Conservation (phyloP, 2,113 vertebrate species). For the Galemys pyrenaicus region DNA sequence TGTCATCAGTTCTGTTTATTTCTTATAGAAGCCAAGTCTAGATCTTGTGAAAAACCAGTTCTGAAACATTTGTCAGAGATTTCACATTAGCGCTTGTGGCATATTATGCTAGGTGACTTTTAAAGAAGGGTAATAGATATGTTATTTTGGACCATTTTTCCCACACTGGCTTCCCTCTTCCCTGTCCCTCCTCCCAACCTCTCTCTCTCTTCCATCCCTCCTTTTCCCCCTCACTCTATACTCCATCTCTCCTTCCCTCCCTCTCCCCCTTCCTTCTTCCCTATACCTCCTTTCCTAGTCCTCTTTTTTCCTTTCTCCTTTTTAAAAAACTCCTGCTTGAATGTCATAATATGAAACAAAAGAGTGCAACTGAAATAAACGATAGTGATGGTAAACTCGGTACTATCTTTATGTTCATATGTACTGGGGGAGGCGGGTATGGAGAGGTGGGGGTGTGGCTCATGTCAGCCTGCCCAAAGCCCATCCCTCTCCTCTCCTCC, state of each 20-base stretch:
- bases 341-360: conserved; percentile 6
- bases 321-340: not conserved
- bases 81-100: not conserved
- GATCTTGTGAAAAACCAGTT: conserved; percentile 1
- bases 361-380: not conserved
- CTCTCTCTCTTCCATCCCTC: too few relatives aligned
- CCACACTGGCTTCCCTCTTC: not conserved
- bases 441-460: too few relatives aligned
- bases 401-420: not conserved
- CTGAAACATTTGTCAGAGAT: not conserved
- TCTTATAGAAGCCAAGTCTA: not conserved
- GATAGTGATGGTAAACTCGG: not conserved
- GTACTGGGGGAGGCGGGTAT: too few relatives aligned
- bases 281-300: too few relatives aligned
- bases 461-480: not conserved
- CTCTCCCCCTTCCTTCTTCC: too few relatives aligned
- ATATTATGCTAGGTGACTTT: not conserved
- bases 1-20: not conserved
- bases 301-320: not conserved
- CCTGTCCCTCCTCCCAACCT: too few relatives aligned
- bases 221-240: too few relatives aligned
- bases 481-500: not conserved
- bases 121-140: not conserved
- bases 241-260: too few relatives aligned
- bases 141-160: not conserved